Evolutionary conservation across 1,140 invertebrate genomes (phyloP).

Genomic region (Pseudomyrmex flavicornis): DNA sequence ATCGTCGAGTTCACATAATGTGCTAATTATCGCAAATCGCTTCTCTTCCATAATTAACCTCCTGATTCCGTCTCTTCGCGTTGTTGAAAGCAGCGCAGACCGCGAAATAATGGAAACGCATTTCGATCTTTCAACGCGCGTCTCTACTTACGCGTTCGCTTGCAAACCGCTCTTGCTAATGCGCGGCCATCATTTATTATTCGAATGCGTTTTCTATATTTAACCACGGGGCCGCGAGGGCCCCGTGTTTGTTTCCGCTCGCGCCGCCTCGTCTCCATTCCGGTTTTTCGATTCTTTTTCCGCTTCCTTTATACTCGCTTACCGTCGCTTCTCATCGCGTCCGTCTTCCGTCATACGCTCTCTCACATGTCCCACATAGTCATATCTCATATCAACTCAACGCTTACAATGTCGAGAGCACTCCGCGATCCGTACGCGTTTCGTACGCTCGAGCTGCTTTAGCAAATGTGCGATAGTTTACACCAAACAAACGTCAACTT

Average conservation of each 20-base stretch:
- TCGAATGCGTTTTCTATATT: conserved; percentile 66
- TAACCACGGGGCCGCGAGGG: conserved; percentile 55
- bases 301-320: neutral
- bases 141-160: conserved; percentile 62
- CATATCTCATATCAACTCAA: conserved; percentile 42
- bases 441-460: conserved; percentile 43
- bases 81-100: conserved; percentile 41
- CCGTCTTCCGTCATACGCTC: conserved; percentile 25
- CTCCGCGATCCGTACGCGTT: conserved; percentile 50
- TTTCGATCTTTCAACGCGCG: conserved; percentile 42
- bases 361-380: conserved; percentile 17
- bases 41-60: conserved; percentile 47
- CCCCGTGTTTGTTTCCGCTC: conserved; percentile 69
- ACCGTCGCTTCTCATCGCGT: conserved; percentile 17
- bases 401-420: conserved; percentile 33
- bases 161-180: conserved; percentile 34
- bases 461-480: conserved; percentile 55
- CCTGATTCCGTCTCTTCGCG: neutral
- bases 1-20: conserved; percentile 48
- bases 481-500: conserved; percentile 26
- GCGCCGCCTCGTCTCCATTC: conserved; percentile 51
- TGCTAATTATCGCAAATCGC: conserved; percentile 54
- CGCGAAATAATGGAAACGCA: conserved; percentile 54
- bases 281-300: conserved; percentile 49
- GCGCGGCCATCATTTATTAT: conserved; percentile 41